Evolutionary conservation across 2,113 vertebrate genomes (phyloP).

Genomic region (Corvus hawaiiensis): DNA sequence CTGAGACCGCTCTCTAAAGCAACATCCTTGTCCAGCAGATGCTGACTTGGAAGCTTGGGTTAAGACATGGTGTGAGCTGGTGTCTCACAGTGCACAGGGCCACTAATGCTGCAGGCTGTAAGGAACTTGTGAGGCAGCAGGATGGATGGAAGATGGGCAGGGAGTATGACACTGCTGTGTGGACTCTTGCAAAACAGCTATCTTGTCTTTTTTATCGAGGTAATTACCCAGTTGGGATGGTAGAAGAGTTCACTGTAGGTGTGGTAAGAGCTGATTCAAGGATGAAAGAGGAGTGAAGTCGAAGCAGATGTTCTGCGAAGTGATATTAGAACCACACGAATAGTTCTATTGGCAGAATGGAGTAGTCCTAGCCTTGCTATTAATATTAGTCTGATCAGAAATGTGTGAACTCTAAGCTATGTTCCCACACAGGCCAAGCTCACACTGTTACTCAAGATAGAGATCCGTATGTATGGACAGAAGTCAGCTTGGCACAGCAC

Average conservation of each 20-base stretch:
- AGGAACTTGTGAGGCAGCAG: background rate
- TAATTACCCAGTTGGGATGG: background rate
- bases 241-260: background rate
- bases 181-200: background rate
- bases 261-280: background rate
- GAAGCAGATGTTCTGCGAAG: background rate
- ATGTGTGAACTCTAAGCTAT: background rate
- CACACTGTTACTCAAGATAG: background rate
- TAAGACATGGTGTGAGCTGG: background rate
- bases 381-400: background rate
- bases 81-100: background rate
- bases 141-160: background rate
- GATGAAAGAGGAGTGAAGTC: background rate
- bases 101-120: background rate
- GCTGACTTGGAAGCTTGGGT: background rate
- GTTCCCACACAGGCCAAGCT: background rate
- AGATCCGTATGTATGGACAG: background rate
- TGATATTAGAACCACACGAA: background rate
- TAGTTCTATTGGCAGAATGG: background rate
- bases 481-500: background rate
- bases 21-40: background rate
- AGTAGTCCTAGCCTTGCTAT: background rate
- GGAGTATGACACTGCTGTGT: background rate
- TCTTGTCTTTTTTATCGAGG: background rate
- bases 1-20: background rate